Evolutionary conservation across 2,797 vertebrate species (phyloP).

Genomic region (Myotis findleyi): DNA sequence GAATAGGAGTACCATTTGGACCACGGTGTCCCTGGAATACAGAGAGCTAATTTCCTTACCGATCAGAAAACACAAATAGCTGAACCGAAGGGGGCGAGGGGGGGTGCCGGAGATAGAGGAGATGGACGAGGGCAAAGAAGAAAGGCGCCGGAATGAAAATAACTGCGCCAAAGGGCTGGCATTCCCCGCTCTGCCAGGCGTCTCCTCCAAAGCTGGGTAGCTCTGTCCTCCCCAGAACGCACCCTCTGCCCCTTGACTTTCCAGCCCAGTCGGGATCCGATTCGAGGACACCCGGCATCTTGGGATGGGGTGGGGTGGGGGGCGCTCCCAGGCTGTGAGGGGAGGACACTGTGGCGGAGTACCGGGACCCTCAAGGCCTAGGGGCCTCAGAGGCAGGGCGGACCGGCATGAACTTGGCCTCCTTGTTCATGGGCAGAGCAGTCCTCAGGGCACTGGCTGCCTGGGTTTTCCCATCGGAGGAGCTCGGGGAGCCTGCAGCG

Average conservation of each 20-base stretch:
- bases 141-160: conserved; percentile 70
- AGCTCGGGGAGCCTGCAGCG: neutral
- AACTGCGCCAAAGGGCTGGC: conserved; percentile 47
- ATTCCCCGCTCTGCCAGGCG: conserved; percentile 27
- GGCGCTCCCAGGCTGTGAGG: neutral
- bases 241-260: neutral
- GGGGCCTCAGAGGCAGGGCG: neutral
- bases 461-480: neutral
- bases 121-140: conserved; percentile 46
- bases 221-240: neutral
- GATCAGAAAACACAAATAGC: conserved; percentile 80
- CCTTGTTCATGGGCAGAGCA: neutral
- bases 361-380: neutral
- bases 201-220: conserved; percentile 51
- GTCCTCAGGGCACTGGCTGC: neutral
- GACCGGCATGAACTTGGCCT: neutral
- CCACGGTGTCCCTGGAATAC: conserved; percentile 52
- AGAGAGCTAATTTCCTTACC: conserved; percentile 75
- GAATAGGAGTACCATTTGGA: conserved; percentile 58
- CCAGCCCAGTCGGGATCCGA: neutral
- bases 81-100: conserved; percentile 57
- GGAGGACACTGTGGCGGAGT: neutral
- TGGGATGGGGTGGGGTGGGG: neutral
- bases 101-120: neutral
- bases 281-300: neutral